Evolutionary conservation across 2,113 vertebrate genomes (phyloP).

Genomic region (Larimichthys polyactis): DNA sequence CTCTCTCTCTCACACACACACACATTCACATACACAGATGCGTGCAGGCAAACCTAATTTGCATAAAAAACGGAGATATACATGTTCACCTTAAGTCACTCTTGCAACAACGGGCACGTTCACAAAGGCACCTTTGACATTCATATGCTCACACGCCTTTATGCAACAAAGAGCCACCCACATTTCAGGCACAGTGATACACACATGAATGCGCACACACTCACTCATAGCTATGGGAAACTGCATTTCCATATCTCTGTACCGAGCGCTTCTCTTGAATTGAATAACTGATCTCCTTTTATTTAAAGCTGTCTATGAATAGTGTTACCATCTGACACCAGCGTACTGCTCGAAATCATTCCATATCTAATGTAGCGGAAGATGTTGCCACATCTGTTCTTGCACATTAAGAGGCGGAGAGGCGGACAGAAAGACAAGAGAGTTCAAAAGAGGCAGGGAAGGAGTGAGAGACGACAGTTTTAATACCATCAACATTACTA

Average conservation of each 20-base stretch:
- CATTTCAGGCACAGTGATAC: not conserved
- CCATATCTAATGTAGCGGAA: constrained; percentile 60
- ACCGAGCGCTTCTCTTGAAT: not conserved
- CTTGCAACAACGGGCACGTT: constrained; percentile 37
- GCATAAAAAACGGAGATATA: constrained; percentile 40
- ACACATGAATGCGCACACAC: constrained; percentile 7
- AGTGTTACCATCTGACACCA: constrained; percentile 53
- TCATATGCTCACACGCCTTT: constrained; percentile 42
- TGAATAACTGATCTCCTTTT: constrained; percentile 56
- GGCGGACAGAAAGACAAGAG: constrained; percentile 21
- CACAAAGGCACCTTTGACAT: constrained; percentile 38
- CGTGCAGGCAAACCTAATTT: constrained; percentile 32
- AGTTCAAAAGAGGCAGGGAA: not conserved
- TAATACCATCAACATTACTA: constrained; percentile 7
- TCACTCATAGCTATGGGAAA: not conserved
- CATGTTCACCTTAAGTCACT: constrained; percentile 32
- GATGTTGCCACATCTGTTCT: constrained; percentile 63
- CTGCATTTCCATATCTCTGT: constrained; percentile 20
- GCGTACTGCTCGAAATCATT: constrained; percentile 39
- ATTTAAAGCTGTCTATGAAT: constrained; percentile 73
- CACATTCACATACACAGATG: constrained; percentile 12
- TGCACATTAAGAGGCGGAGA: constrained; percentile 33
- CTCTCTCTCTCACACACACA: not conserved
- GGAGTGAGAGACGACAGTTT: constrained; percentile 20
- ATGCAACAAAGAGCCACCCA: constrained; percentile 44